Conservation (phyloP, 2,797 vertebrate genomes). For the Esox lucius region DNA sequence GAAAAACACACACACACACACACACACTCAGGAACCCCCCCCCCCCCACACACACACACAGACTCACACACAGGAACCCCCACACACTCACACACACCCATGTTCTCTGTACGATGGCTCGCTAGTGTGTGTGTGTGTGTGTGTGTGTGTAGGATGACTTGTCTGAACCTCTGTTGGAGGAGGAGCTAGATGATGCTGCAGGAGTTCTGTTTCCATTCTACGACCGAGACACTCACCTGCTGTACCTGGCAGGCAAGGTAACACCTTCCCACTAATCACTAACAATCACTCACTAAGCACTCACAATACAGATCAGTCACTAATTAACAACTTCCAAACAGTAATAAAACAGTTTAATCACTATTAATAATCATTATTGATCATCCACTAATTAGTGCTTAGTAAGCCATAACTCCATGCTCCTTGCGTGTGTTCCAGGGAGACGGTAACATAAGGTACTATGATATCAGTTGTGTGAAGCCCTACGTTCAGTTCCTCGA, state of each 20-base stretch:
- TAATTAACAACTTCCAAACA: neutral
- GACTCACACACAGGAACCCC: neutral
- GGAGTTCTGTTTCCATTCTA: constrained; percentile 92
- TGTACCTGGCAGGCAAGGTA: constrained; percentile 86
- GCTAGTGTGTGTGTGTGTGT: constrained; percentile 53
- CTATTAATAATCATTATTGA: neutral
- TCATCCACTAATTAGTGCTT: neutral
- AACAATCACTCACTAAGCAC: too few species aligned
- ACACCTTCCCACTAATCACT: constrained; percentile 11
- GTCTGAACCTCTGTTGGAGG: constrained; percentile 84
- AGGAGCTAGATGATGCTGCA: constrained; percentile 87
- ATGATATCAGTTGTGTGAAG: constrained; percentile 80
- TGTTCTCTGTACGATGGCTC: too few species aligned
- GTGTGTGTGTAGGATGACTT: constrained; percentile 76
- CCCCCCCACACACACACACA: too few species aligned
- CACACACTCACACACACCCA: constrained; percentile 54
- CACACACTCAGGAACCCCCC: constrained; percentile 7
- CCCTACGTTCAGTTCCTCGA: constrained; percentile 87
- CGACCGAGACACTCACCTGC: constrained; percentile 87
- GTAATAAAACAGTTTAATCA: neutral
- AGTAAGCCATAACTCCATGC: too few species aligned
- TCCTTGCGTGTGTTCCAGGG: constrained; percentile 57
- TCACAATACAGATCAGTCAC: neutral
- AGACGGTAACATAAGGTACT: constrained; percentile 78
- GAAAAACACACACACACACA: constrained; percentile 28